Percentiles rank a stretch among this genome's conserved stretches.
Evolutionary conservation across 2,888 invertebrate genomes (phyloP).

Genomic region (Holacanthella duospinosa): DNA sequence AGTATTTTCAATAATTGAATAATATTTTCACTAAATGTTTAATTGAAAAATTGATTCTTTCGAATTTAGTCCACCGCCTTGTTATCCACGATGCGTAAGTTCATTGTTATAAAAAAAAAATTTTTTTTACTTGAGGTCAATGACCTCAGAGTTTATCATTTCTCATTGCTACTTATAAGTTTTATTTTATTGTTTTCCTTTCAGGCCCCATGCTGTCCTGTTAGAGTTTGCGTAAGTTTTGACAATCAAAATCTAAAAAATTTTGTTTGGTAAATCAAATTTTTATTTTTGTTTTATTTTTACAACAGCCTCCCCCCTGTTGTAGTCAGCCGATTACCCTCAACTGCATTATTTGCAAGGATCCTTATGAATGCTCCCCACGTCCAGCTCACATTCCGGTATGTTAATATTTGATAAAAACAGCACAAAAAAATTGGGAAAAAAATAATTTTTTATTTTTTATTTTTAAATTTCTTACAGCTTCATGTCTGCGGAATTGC

Average conservation of each 20-base stretch:
- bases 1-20: no score
- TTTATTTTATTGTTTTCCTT: not conserved
- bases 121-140: no score
- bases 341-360: not conserved
- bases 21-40: no score
- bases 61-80: not conserved
- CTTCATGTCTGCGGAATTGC: not conserved
- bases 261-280: not conserved
- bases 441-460: no score
- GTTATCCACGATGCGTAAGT: not conserved
- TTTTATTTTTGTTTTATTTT: not conserved
- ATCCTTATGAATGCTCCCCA: not conserved
- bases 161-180: not conserved
- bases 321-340: not conserved
- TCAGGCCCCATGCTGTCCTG: not conserved
- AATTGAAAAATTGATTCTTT: no score
- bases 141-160: not conserved
- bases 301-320: not conserved
- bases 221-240: not conserved
- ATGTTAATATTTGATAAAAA: no score
- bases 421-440: no score
- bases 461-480: no score
- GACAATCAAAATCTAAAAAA: no score
- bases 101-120: no score
- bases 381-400: not conserved